phyloP scores from a whole-genome alignment of 1,140 invertebrate genomes.

The Atta colombica region DNA sequence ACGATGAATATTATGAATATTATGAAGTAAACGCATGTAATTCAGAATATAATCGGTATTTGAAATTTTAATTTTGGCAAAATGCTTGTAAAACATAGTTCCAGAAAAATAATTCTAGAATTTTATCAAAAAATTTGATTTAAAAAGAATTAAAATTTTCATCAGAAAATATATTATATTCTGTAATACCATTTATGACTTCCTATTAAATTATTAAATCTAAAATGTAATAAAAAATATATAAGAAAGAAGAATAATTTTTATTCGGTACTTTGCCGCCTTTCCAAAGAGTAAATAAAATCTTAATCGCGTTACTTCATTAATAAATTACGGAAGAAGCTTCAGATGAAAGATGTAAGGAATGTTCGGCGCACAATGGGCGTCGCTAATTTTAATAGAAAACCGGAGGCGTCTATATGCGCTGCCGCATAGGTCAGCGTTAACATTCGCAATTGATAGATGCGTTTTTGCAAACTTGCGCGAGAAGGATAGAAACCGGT shows the following conservation, averaged over 20 bases:
- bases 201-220: background rate
- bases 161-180: background rate
- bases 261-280: background rate
- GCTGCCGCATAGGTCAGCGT: constrained; percentile 6
- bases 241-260: background rate
- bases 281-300: background rate
- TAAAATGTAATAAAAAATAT: background rate
- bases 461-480: constrained; percentile 7
- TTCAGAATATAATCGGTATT: background rate
- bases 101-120: background rate
- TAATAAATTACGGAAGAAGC: background rate
- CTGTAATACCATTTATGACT: background rate
- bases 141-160: background rate
- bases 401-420: constrained; percentile 34
- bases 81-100: no score
- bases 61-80: background rate
- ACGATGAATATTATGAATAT: constrained; percentile 4
- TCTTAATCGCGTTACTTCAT: constrained; percentile 14
- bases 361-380: constrained; percentile 49
- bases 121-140: background rate
- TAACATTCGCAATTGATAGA: constrained; percentile 9
- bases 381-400: constrained; percentile 60
- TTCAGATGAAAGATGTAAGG: background rate
- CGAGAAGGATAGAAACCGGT: background rate
- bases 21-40: background rate